Evolutionary conservation across 1,140 invertebrate species (phyloP), one percentile per base, ranked within the genome.

Genomic region (Andrena cerasifolii): DNA sequence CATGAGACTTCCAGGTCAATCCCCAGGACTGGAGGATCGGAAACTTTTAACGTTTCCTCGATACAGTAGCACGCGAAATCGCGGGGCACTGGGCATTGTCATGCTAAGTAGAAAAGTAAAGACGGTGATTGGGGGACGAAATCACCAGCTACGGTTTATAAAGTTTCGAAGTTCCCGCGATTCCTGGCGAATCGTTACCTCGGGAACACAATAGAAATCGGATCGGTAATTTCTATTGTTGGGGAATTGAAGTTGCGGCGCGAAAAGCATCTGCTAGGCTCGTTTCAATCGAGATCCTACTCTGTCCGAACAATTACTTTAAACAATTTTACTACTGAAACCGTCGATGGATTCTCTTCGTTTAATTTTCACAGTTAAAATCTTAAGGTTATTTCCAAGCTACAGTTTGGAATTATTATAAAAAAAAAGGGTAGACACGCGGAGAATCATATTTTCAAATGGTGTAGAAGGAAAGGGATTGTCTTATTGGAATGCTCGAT

Each of bases 11-110:
- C 3, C 28, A 31, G 8, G 8, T 40, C 21, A 21, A 75, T 24
- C 2, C 14, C 3, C n/a, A 12, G 49, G 28, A 74, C 28, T 40
- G 40, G 2, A 28, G 10, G 53, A 21, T 26, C 24, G 24, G 31
- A 33, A 76, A 76, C 14, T 76, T 68, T 58, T 47, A 58, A 31
- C 18, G 8, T 65, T 49, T 54, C 0, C 18, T 5, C 45, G 26
- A 47, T 36, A 54, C 21, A 5, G 40, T n/a, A n/a, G n/a, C n/a
- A n/a, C 31, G 24, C 14, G 53, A n/a, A 21, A 59, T 14, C 33
- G 3, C 10, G 16, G 12, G 0, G 8, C 14, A 0, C 4, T 33
- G 26, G 1, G 5, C 21, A 58, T 26, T 59, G 18, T 33, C 8
- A 63, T 31, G 21, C 18, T 53, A 54, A 73, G 4, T 33, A 33